Percentiles rank a stretch among this genome's conserved stretches.
These are phyloP conservation scores for Aspidiotus destructor DNA, from an alignment of 2,888 invertebrate genomes.

Conservation along the genomic window DNA sequence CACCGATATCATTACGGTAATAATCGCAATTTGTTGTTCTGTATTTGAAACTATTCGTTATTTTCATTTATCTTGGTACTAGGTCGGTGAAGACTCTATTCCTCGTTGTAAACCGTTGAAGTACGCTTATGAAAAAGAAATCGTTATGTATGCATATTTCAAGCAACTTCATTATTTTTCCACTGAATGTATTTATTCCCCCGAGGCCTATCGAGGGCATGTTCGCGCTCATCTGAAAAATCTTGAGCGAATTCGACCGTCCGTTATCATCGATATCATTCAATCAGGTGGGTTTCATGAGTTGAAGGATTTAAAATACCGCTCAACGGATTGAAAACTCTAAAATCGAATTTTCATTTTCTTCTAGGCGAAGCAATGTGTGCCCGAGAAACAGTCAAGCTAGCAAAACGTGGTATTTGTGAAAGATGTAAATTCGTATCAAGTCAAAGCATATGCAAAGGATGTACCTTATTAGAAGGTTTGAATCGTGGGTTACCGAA, in stretches of 20 bases:
- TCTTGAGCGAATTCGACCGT: constrained; percentile 84
- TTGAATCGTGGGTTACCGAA: constrained; percentile 85
- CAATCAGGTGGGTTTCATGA: constrained; percentile 60
- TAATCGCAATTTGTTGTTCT: constrained; percentile 36
- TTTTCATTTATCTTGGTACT: constrained; percentile 39
- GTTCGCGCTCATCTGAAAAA: constrained; percentile 86
- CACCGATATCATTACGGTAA: constrained; percentile 79
- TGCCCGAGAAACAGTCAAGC: constrained; percentile 68
- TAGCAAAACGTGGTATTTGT: constrained; percentile 73
- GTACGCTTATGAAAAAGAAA: constrained; percentile 97
- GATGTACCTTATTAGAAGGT: constrained; percentile 90
- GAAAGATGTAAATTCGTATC: constrained; percentile 79
- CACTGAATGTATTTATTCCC: constrained; percentile 97
- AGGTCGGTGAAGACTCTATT: constrained; percentile 70
- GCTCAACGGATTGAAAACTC: neutral
- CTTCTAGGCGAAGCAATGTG: constrained; percentile 69
- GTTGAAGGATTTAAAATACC: constrained; percentile 1
- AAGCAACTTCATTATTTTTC: constrained; percentile 94
- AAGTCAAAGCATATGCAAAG: constrained; percentile 91
- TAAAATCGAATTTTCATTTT: constrained; percentile 8
- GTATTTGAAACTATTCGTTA: neutral
- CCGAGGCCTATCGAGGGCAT: constrained; percentile 92
- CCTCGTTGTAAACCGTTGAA: constrained; percentile 92
- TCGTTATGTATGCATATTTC: constrained; percentile 98
- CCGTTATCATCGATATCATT: constrained; percentile 85